Conservation (phyloP, 1,140 invertebrate genomes). For the Trichogramma pretiosum region DNA sequence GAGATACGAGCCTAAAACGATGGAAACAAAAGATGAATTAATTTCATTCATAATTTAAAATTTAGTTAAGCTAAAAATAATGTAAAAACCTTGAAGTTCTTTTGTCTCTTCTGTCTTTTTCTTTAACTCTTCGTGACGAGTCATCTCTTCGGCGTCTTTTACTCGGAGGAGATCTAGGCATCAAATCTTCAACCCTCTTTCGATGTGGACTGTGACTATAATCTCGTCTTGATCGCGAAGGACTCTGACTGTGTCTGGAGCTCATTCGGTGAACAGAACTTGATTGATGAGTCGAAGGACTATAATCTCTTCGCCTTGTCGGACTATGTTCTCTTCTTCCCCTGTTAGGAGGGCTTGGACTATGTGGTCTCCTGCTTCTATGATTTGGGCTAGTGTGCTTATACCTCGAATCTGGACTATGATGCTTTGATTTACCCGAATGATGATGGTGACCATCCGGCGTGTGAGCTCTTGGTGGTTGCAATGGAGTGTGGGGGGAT, state of each 20-base stretch:
- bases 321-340: constrained; percentile 33
- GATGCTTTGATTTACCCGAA: constrained; percentile 27
- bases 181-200: constrained; percentile 22
- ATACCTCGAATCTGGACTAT: constrained; percentile 25
- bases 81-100: too few species aligned
- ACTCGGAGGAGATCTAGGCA: neutral
- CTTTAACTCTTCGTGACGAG: constrained; percentile 39
- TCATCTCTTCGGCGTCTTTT: constrained; percentile 41
- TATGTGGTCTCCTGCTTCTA: constrained; percentile 32
- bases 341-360: constrained; percentile 33
- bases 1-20: too few species aligned
- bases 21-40: too few species aligned
- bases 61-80: too few species aligned
- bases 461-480: constrained; percentile 45
- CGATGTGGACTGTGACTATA: constrained; percentile 32
- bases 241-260: constrained; percentile 36
- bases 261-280: constrained; percentile 28
- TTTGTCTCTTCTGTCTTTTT: constrained; percentile 40
- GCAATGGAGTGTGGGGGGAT: constrained; percentile 50
- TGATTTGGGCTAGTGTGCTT: constrained; percentile 27
- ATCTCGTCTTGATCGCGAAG: constrained; percentile 25
- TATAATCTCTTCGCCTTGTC: constrained; percentile 36
- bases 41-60: neutral
- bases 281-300: constrained; percentile 26
- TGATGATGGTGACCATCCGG: constrained; percentile 30